Evolutionary conservation across 2,113 vertebrate genomes (phyloP).

Genomic region (Picathartes gymnocephalus): DNA sequence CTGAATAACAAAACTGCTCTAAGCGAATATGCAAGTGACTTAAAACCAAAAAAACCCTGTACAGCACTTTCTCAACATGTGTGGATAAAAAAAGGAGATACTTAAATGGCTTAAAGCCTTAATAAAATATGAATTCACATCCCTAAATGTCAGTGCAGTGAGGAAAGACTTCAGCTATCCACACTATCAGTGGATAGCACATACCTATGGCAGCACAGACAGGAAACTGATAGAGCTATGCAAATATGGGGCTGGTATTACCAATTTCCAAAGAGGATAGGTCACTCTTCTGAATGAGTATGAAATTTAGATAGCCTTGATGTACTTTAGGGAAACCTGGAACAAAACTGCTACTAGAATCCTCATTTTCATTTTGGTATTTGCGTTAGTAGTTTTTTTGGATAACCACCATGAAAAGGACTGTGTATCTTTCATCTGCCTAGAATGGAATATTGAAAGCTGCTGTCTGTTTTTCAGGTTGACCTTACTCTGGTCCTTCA

Average conservation of each 20-base stretch:
- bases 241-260: neutral
- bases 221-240: neutral
- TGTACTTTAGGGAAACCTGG: neutral
- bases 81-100: slow-evolving; percentile 3
- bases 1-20: slow-evolving; percentile 49
- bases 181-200: neutral
- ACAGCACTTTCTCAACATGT: neutral
- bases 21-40: slow-evolving; percentile 2
- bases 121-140: neutral
- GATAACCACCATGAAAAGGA: neutral
- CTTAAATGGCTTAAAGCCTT: neutral
- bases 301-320: neutral
- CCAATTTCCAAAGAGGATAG: neutral
- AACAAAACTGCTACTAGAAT: neutral
- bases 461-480: neutral
- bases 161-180: neutral
- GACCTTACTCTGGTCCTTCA: neutral
- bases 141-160: neutral
- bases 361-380: neutral
- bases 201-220: neutral
- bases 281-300: neutral
- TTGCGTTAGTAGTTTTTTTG: neutral
- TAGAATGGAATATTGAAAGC: neutral
- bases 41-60: slow-evolving; percentile 23
- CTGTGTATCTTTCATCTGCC: neutral